Evolutionary conservation across 2,888 invertebrate species (phyloP).

Genomic region (Apamea crenata): DNA sequence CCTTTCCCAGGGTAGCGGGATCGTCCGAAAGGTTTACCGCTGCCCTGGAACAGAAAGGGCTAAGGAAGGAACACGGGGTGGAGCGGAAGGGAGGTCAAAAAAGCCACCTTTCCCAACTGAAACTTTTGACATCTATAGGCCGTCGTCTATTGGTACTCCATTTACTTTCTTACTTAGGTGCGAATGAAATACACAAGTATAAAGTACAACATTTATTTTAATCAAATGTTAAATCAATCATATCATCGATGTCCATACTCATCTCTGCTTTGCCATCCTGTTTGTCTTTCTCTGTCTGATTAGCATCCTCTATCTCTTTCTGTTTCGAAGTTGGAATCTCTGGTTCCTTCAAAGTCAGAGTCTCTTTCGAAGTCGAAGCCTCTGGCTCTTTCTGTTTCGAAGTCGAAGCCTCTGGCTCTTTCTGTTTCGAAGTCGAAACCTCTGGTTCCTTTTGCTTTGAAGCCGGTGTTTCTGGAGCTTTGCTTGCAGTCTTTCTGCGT

Average conservation of each 20-base stretch:
- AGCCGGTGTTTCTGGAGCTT: constrained; percentile 41
- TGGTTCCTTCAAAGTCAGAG: constrained; percentile 20
- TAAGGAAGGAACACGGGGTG: too few relatives aligned
- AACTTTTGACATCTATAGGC: neutral
- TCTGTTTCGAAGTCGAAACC: constrained; percentile 6
- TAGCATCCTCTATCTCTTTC: constrained; percentile 12
- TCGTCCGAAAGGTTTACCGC: too few relatives aligned
- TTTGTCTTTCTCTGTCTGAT: constrained; percentile 28
- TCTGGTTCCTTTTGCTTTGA: constrained; percentile 41
- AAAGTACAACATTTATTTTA: constrained; percentile 56
- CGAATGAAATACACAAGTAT: constrained; percentile 11
- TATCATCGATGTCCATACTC: constrained; percentile 69
- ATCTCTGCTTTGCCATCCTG: constrained; percentile 1
- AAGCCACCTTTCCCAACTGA: neutral
- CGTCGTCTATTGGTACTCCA: neutral
- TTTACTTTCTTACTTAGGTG: neutral
- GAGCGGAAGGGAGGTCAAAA: too few relatives aligned
- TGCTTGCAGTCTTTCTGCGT: constrained; percentile 72
- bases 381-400: too few relatives aligned
- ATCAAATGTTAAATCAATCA: constrained; percentile 80
- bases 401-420: constrained; percentile 9
- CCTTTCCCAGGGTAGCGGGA: too few relatives aligned
- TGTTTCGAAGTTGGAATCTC: constrained; percentile 18
- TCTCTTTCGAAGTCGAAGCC: neutral
- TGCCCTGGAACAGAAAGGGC: too few relatives aligned